Percentiles rank a stretch among this genome's conserved stretches.
phyloP scores from a whole-genome alignment of 2,888 invertebrate genomes.

The Eupithecia abbreviata region DNA sequence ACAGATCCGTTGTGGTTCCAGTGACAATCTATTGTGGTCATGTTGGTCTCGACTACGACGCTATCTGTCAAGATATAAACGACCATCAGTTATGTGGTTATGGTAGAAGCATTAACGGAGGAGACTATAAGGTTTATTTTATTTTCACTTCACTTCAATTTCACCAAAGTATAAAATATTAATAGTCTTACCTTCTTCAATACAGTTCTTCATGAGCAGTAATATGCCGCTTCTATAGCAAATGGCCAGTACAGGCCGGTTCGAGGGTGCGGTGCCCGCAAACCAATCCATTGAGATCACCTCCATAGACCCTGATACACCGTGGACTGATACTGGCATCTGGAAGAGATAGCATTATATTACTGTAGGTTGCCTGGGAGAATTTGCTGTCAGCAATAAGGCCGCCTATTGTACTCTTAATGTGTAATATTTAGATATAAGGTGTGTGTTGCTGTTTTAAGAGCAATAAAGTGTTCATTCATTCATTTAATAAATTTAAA shows the following conservation, averaged over 20 bases:
- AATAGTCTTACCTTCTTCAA: slow-evolving; percentile 88
- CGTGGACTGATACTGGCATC: slow-evolving; percentile 90
- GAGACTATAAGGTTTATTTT: no score
- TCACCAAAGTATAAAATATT: not conserved
- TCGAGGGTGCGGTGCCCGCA: slow-evolving; percentile 88
- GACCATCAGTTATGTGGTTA: not conserved
- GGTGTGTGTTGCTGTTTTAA: no score
- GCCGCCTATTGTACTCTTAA: no score
- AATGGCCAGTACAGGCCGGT: slow-evolving; percentile 92
- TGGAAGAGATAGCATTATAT: slow-evolving; percentile 57
- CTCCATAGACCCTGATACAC: slow-evolving; percentile 82
- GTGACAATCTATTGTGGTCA: slow-evolving; percentile 90
- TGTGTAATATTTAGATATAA: no score
- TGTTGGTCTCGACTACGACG: slow-evolving; percentile 91
- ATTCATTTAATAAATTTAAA: no score
- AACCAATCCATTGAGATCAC: slow-evolving; percentile 95
- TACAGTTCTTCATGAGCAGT: slow-evolving; percentile 94
- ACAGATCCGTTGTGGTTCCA: slow-evolving; percentile 98
- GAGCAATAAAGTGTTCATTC: no score
- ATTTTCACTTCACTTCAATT: no score
- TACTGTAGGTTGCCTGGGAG: no score
- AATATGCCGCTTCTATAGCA: slow-evolving; percentile 94
- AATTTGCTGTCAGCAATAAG: no score
- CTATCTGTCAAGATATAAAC: slow-evolving; percentile 84
- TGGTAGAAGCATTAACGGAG: not conserved